phyloP scores from a whole-genome alignment of 2,888 invertebrate genomes.

The Hypena proboscidalis region DNA sequence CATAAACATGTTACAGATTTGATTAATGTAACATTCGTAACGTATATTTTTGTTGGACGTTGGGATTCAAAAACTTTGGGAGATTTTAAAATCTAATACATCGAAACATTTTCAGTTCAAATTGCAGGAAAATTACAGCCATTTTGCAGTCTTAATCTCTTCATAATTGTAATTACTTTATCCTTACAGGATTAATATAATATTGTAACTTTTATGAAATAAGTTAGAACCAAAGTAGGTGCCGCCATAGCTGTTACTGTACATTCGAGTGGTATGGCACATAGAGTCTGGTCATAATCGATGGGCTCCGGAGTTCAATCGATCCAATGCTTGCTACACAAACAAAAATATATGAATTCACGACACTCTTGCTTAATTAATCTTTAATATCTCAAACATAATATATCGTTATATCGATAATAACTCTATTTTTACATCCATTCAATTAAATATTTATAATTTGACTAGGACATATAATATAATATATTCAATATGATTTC shows the following conservation, averaged over 20 bases:
- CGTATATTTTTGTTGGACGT: constrained; percentile 24
- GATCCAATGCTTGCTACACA: constrained; percentile 40
- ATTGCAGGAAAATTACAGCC: constrained; percentile 46
- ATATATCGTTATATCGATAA: constrained; percentile 21
- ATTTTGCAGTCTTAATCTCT: constrained; percentile 43
- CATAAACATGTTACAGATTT: constrained; percentile 34
- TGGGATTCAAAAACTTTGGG: constrained; percentile 26
- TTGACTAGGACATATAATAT: constrained; percentile 35
- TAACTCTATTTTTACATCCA: too few species aligned
- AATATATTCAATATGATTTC: constrained; percentile 24
- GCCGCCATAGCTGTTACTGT: not conserved
- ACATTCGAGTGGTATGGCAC: not conserved
- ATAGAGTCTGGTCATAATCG: constrained; percentile 31
- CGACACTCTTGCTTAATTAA: not conserved
- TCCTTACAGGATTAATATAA: constrained; percentile 23
- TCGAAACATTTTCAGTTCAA: constrained; percentile 36
- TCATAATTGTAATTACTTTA: constrained; percentile 33
- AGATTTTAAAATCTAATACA: constrained; percentile 40
- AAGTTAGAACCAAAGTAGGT: constrained; percentile 18
- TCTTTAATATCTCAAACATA: constrained; percentile 17
- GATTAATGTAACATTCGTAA: constrained; percentile 24
- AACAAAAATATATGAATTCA: constrained; percentile 4
- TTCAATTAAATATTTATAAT: constrained; percentile 12
- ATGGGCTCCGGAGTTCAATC: constrained; percentile 43
- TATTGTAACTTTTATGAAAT: constrained; percentile 36